Conservation (phyloP, 2,888 invertebrate species). For the Leptopilina myrica region DNA sequence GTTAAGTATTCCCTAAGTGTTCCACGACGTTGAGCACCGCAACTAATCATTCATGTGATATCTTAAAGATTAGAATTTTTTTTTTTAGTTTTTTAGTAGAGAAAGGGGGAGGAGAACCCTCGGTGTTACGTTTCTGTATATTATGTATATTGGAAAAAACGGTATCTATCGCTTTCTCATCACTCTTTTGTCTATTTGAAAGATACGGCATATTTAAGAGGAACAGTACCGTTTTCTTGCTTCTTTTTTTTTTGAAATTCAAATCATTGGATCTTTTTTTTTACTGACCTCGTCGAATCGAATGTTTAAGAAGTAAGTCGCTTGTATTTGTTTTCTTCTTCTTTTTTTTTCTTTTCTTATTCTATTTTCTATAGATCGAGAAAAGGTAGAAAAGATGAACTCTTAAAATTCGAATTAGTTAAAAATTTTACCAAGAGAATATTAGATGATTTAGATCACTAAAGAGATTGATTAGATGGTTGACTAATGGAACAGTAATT, state of each 20-base stretch:
- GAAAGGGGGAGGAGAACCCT: slow-evolving; percentile 46
- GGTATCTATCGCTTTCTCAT: slow-evolving; percentile 51
- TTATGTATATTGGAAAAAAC: background rate
- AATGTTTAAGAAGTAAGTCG: slow-evolving; percentile 1
- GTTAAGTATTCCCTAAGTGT: slow-evolving; percentile 58
- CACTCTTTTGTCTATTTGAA: slow-evolving; percentile 27
- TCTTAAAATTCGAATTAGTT: too few relatives aligned
- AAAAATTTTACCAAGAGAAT: too few relatives aligned
- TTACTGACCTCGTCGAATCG: background rate
- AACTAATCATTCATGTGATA: slow-evolving; percentile 58
- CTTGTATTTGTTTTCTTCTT: slow-evolving; percentile 35
- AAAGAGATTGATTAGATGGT: too few relatives aligned
- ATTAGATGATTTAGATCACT: too few relatives aligned
- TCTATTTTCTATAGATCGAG: background rate
- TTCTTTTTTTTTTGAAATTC: slow-evolving; percentile 17
- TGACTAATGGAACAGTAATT: too few relatives aligned
- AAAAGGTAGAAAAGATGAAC: too few relatives aligned
- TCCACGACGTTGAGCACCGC: slow-evolving; percentile 56
- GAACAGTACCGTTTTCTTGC: background rate
- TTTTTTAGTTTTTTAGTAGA: too few relatives aligned
- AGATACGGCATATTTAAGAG: background rate
- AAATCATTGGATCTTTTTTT: background rate
- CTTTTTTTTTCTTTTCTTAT: slow-evolving; percentile 9
- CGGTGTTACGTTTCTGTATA: slow-evolving; percentile 53
- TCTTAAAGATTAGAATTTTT: slow-evolving; percentile 55